These are phyloP conservation scores for Lasioglossum villosulum DNA, from an alignment of 2,888 invertebrate species.

Conservation along the genomic window DNA sequence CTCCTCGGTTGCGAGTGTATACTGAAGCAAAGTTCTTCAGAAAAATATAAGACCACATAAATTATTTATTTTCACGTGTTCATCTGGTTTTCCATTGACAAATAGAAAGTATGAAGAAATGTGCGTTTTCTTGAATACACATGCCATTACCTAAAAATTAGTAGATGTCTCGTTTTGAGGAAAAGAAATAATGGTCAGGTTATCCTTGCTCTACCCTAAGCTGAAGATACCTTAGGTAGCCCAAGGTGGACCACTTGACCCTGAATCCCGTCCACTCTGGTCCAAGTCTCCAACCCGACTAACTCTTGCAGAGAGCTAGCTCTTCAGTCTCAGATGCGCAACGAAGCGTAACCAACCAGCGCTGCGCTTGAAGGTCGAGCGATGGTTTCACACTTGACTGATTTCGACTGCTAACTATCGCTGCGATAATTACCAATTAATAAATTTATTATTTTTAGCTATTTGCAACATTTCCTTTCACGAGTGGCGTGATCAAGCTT, in stretches of 20 bases:
- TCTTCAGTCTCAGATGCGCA: neutral
- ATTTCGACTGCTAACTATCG: neutral
- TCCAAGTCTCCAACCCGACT: neutral
- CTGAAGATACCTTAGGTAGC: no score
- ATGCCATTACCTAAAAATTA: no score
- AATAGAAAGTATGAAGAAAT: no score
- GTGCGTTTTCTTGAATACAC: no score
- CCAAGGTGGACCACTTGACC: neutral
- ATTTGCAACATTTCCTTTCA: neutral
- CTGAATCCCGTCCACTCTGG: neutral
- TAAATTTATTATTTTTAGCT: neutral
- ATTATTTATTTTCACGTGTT: no score
- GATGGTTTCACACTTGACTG: neutral
- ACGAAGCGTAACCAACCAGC: neutral
- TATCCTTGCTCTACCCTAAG: neutral
- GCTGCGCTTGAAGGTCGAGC: constrained; percentile 1
- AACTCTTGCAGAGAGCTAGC: neutral
- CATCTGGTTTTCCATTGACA: no score
- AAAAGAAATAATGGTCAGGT: no score
- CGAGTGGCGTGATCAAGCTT: neutral
- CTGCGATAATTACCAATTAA: neutral
- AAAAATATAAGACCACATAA: no score
- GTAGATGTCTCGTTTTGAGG: no score
- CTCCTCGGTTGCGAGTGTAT: no score
- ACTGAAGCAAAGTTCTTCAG: no score